phyloP scores from a whole-genome alignment of 2,888 invertebrate genomes.

The Spodoptera picta region DNA sequence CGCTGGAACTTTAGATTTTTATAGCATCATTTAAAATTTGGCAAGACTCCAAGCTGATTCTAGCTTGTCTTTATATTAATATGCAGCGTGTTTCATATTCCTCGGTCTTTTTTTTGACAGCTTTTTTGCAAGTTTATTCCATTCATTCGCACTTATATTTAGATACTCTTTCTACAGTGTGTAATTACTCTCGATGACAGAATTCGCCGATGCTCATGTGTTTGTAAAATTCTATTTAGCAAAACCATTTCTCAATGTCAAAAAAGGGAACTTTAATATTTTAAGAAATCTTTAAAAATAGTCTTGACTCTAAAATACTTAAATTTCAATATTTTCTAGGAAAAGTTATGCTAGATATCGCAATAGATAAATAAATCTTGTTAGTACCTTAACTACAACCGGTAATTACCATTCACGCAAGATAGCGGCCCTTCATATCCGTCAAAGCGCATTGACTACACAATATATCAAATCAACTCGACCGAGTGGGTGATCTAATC shows the following conservation, averaged over 20 bases:
- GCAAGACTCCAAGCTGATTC: slow-evolving; percentile 76
- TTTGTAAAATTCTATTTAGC: not conserved
- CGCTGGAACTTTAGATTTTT: slow-evolving; percentile 81
- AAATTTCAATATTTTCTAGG: no score
- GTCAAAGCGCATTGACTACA: slow-evolving; percentile 33
- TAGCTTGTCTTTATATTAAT: slow-evolving; percentile 70
- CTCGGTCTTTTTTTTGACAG: slow-evolving; percentile 8
- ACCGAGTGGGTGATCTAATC: slow-evolving; percentile 36
- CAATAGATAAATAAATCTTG: slow-evolving; percentile 5
- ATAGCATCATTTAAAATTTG: slow-evolving; percentile 81
- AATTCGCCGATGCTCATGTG: not conserved
- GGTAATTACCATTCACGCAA: slow-evolving; percentile 28
- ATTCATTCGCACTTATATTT: slow-evolving; percentile 6
- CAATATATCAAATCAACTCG: slow-evolving; percentile 33
- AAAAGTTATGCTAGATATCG: no score
- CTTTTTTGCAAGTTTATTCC: not conserved
- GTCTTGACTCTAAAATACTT: no score
- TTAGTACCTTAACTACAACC: slow-evolving; percentile 41
- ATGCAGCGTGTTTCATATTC: slow-evolving; percentile 74
- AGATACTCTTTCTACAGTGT: not conserved
- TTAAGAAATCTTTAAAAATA: no score
- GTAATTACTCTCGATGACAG: not conserved
- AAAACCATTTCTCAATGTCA: not conserved
- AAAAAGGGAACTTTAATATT: no score
- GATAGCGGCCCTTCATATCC: slow-evolving; percentile 34